Evolutionary conservation across 2,888 invertebrate species (phyloP).

Genomic region (Tenthredo notha): DNA sequence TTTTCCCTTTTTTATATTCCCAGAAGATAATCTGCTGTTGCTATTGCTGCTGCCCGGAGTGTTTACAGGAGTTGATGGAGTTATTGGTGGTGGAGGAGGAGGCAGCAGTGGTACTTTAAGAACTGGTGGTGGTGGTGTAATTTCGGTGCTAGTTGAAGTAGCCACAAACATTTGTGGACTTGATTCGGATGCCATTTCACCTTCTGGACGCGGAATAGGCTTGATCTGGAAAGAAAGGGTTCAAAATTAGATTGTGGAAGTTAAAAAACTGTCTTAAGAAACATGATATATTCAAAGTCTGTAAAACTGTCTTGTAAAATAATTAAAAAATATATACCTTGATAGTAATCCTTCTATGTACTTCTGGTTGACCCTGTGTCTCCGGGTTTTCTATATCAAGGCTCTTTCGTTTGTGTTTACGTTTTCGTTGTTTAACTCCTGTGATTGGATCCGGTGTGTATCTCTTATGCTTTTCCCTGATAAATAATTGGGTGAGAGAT

Average conservation of each 20-base stretch:
- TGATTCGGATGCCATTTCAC: conserved; percentile 82
- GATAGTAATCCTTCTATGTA: conserved; percentile 89
- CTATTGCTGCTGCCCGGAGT: conserved; percentile 57
- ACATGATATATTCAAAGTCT: not conserved
- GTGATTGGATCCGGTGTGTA: conserved; percentile 86
- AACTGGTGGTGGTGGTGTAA: conserved; percentile 72
- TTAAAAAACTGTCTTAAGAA: not conserved
- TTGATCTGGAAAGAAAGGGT: conserved; percentile 81
- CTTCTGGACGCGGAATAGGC: conserved; percentile 89
- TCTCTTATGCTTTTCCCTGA: conserved; percentile 86
- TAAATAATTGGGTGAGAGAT: not conserved
- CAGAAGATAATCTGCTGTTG: conserved; percentile 63
- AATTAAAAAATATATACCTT: conserved; percentile 80
- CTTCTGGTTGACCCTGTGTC: conserved; percentile 76
- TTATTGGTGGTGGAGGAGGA: conserved; percentile 59
- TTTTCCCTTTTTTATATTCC: conserved; percentile 71
- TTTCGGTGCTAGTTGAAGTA: conserved; percentile 75
- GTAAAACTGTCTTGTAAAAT: not conserved
- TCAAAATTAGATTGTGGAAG: not conserved
- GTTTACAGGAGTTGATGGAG: conserved; percentile 57
- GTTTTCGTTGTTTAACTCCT: conserved; percentile 85
- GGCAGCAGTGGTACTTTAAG: conserved; percentile 65
- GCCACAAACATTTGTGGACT: conserved; percentile 87
- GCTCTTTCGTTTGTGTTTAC: conserved; percentile 90
- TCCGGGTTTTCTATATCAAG: conserved; percentile 82